Evolutionary conservation across 2,888 invertebrate genomes (phyloP), one percentile per base, ranked within the genome.

Genomic region (Fragum sueziense): DNA sequence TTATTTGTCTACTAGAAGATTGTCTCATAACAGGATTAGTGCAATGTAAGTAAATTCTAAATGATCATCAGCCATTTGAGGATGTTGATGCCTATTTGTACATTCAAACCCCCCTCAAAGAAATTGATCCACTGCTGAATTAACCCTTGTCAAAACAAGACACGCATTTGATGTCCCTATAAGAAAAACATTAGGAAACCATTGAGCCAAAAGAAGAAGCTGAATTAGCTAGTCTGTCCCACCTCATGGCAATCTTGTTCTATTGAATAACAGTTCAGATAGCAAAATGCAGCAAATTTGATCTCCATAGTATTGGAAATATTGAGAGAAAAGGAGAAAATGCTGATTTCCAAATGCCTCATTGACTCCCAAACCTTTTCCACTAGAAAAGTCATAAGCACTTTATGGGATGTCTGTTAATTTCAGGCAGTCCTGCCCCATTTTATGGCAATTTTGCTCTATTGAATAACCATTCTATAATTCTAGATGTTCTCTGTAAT

Each of bases 21-120:
- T 83, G n/a, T 83, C 83, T n/a, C 73, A 80, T 47, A 70, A 70
- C 62, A 77, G 83, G 54, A 79, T 83, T 22, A 78, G 75, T 47
- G 70, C 78, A 17, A 83, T 83, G 83, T 83, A 76, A 83, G 83
- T 83, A 76, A 27, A 37, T 37, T 9, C 37, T 37, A 37, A 37
- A 9, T 37, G 37, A 37, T 37, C 7, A 37, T 37, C 6, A 37
- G 37, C 37, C n/a, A n/a, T n/a, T n/a, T n/a, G n/a, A n/a, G n/a
- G n/a, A n/a, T n/a, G n/a, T n/a, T n/a, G n/a, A n/a, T n/a, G n/a
- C n/a, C n/a, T n/a, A n/a, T n/a, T n/a, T n/a, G n/a, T n/a, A n/a
- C n/a, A n/a, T n/a, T n/a, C n/a, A n/a, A n/a, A n/a, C n/a, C n/a
- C n/a, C n/a, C n/a, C n/a, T n/a, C n/a, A n/a, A n/a, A n/a, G n/a